Evolutionary conservation across 2,888 invertebrate genomes (phyloP), one percentile per base, ranked within the genome.

Genomic region (Eueremaeus valkanovi): DNA sequence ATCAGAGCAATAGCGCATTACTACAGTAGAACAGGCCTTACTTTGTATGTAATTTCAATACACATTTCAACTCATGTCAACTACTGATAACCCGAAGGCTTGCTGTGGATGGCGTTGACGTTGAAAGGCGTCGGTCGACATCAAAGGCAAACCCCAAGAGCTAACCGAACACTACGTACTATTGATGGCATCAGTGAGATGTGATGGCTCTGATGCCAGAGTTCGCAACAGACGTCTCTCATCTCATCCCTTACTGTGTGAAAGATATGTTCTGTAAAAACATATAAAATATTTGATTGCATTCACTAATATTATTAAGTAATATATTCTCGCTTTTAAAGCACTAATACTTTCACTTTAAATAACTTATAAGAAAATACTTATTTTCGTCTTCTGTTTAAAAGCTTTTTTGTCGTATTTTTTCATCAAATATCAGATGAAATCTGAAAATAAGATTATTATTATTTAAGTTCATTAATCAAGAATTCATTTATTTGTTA

Each of bases 131-230:
- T 51, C 61, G 61, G 61, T 29, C 1, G 61, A 61, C 61, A 61
- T 61, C 61, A 61, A 61, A 61, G 61, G 29, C 51, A 61, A 61
- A 61, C 61, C 61, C 61, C 61, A 61, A 61, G 29, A 61, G 61
- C 61, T 61, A 61, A 61, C 61, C 61, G 61, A 61, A 51, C 51
- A 51, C 51, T n/a, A 21, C 51, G 18, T n/a, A 51, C n/a, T 21
- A 55, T n/a, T 55, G 11, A 21, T 55, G 27, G 11, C 55, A 55
- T 55, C 27, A 24, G 21, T 61, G 9, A 16, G 29, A 61, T 61
- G 29, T 8, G 58, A 27, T 29, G 24, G 24, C 24, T 58, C 16
- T 24, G 58, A 24, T 58, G 6, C 58, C 29, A 29, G 24, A 24
- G 24, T 27, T 51, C n/a, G 18, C 51, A 18, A 9, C 21, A 51